Evolutionary conservation across 2,797 vertebrate genomes (phyloP).

Genomic region (Crypturellus tataupa): DNA sequence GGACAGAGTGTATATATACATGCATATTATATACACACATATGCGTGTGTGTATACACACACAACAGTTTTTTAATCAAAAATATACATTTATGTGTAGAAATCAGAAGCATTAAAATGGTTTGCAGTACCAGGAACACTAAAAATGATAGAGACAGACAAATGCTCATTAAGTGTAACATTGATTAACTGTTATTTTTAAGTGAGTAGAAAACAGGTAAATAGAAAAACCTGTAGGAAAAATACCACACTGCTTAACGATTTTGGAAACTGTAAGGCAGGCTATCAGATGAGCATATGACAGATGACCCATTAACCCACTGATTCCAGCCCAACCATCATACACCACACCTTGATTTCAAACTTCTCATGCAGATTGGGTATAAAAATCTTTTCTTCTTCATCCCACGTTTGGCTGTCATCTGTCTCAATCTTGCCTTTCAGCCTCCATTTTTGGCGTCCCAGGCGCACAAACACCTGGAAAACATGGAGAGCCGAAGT

Average conservation of each 20-base stretch:
- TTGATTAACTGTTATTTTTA: background rate
- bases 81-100: background rate
- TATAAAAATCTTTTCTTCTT: slow-evolving; percentile 92
- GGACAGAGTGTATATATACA: background rate
- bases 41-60: background rate
- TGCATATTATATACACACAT: background rate
- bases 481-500: background rate
- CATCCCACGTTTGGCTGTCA: slow-evolving; percentile 94
- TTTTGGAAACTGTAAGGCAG: background rate
- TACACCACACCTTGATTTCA: slow-evolving; percentile 91
- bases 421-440: slow-evolving; percentile 92
- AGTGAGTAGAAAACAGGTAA: background rate
- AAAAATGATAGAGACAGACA: background rate
- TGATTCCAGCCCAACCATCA: background rate
- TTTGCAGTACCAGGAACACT: background rate
- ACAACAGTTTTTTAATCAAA: background rate
- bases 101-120: background rate
- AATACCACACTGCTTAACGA: no score
- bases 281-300: background rate
- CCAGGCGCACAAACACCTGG: slow-evolving; percentile 91
- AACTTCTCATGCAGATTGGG: slow-evolving; percentile 92
- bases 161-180: background rate
- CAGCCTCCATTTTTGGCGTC: slow-evolving; percentile 93
- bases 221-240: no score
- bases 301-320: background rate